These are phyloP conservation scores for Fringilla coelebs DNA, from an alignment of 2,797 vertebrate species.

Conservation along the genomic window DNA sequence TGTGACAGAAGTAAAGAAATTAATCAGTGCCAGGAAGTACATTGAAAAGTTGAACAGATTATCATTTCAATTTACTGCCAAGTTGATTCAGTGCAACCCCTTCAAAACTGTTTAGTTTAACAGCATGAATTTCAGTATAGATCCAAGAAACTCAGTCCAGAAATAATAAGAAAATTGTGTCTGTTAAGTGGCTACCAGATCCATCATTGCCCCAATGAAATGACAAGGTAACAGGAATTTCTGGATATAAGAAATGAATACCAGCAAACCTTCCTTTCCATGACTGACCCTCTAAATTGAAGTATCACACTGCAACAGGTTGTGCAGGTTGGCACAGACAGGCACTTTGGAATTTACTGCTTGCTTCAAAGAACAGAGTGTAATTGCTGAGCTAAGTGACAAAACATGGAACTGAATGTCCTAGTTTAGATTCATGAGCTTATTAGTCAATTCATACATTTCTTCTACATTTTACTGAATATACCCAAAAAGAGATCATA, in stretches of 20 bases:
- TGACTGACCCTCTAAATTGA: neutral
- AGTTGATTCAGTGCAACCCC: neutral
- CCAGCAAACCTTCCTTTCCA: neutral
- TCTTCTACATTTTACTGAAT: neutral
- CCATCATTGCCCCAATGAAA: neutral
- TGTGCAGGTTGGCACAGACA: neutral
- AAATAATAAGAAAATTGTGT: neutral
- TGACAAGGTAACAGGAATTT: neutral
- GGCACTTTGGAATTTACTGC: neutral
- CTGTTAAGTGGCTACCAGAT: neutral
- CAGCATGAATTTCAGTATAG: neutral
- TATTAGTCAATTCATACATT: neutral
- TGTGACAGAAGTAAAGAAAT: slow-evolving; percentile 14
- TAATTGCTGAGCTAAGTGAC: neutral
- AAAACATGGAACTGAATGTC: neutral
- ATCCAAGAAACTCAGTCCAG: neutral
- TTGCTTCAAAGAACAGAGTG: neutral
- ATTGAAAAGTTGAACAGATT: slow-evolving; percentile 18
- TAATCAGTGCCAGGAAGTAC: slow-evolving; percentile 8
- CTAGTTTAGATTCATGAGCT: neutral
- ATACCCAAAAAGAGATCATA: neutral
- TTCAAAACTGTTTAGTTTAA: slow-evolving; percentile 23
- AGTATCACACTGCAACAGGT: neutral
- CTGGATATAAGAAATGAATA: neutral
- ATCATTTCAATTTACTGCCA: slow-evolving; percentile 22